A percentile compares a stretch with the other conserved stretches of the same genome.
These are phyloP conservation scores for Echinarachnius parma DNA, from an alignment of 53 echinoderm and acorn worm species.

Conservation along the genomic window DNA sequence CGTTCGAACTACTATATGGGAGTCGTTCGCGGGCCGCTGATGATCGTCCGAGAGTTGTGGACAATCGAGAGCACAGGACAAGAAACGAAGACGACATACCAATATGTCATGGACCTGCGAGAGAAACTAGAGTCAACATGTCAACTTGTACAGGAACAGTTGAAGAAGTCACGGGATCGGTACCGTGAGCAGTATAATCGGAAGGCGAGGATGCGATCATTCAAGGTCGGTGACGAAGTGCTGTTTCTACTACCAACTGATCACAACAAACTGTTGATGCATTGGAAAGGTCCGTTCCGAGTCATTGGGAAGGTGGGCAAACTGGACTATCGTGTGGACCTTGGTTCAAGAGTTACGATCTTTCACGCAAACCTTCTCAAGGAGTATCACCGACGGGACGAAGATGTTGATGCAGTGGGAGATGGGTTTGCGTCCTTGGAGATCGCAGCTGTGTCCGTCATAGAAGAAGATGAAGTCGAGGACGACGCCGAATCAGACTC, in stretches of 20 bases:
- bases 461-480: slow-evolving; percentile 4
- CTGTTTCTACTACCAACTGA: slow-evolving; percentile 52
- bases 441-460: slow-evolving; percentile 17
- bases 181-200: slow-evolving; percentile 41
- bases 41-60: slow-evolving; percentile 50
- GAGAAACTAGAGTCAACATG: slow-evolving; percentile 40
- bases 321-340: slow-evolving; percentile 48
- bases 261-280: slow-evolving; percentile 53
- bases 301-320: slow-evolving; percentile 41
- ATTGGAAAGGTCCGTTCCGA: slow-evolving; percentile 63
- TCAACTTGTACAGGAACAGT: slow-evolving; percentile 13
- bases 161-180: slow-evolving; percentile 19
- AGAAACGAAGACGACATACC: slow-evolving; percentile 42
- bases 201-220: slow-evolving; percentile 38
- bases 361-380: slow-evolving; percentile 59
- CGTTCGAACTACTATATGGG: slow-evolving; percentile 53
- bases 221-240: slow-evolving; percentile 56
- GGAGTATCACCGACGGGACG: slow-evolving; percentile 30
- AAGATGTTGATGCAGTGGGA: slow-evolving; percentile 11
- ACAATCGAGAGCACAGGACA: slow-evolving; percentile 23
- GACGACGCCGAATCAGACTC: no score
- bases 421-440: slow-evolving; percentile 5
- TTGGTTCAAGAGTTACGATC: slow-evolving; percentile 29
- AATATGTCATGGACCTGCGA: slow-evolving; percentile 41
- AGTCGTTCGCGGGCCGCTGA: slow-evolving; percentile 49